Base-by-base conservation (phyloP, 2,797 vertebrate genomes). In the Novumbra hubbsi region DNA sequence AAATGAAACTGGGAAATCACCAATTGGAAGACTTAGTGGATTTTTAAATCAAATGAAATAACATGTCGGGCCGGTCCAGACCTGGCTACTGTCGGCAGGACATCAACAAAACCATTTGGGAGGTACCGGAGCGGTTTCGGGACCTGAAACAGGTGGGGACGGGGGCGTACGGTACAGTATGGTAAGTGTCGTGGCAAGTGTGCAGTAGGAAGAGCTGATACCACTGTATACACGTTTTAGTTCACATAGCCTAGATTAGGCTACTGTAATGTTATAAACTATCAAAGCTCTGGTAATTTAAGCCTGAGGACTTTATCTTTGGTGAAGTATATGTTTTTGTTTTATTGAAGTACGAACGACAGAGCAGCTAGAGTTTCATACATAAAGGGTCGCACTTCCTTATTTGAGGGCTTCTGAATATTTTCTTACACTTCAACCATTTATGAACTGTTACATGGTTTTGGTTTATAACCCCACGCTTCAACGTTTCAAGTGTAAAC, bases 111-210 rank as follows among this genome's bases (percentile, higher is more conserved):
- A 98, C 95, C 1, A 75, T 88, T 19, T 98, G 97, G 97, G 96
- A 97, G 82, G 96, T 98, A 68, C 94, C 94, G 82, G 94, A 95
- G 15, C 92, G 94, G 88, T 98, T 98, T 92, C 92, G 87, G 70
- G 96, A 97, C 16, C 90, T 98, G 88, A 91, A 83, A 88, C 93
- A 96, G 79, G 95, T 98, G 90, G 97, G 96, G 45, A 96, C 96
- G 2, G 96, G 97, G 48, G 97, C 97, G 34, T 98, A 98, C 79
- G 97, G 97, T 76, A 95, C 95, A 5, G 97, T 98, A 0, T 98
- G 97, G 97, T 98, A 87, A 98, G 97, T 93, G 49, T 21, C 71
- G 28, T 21, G 7, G 5, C 5, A 17, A 15, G n/a, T 64, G 15
- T 1, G 38, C 21, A 12, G 17, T 67, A 71, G 55, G 21, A 69